A percentile compares a stretch with the other conserved stretches of the same genome.
phyloP scores from a whole-genome alignment of 2,797 vertebrate species.

The Pogoniulus pusillus region DNA sequence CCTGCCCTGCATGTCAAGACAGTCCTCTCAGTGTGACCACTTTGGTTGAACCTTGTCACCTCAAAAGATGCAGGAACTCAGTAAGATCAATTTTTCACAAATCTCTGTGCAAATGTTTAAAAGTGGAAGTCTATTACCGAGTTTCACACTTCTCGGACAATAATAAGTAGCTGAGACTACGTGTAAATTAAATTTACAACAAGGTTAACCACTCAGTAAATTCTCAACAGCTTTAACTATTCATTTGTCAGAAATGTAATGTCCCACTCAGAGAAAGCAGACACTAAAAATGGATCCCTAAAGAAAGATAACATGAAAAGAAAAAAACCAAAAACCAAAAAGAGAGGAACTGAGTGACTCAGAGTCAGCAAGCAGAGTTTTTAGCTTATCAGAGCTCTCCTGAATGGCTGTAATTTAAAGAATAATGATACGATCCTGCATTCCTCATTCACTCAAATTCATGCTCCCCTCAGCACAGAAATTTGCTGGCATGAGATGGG shows the following conservation, averaged over 20 bases:
- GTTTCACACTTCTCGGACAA: slow-evolving; percentile 22
- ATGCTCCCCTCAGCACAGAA: slow-evolving; percentile 24
- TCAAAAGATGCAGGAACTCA: not conserved
- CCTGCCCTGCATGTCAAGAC: not conserved
- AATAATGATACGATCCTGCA: slow-evolving; percentile 38
- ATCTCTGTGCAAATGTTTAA: not conserved
- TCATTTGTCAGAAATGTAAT: not conserved
- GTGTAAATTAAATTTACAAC: slow-evolving; percentile 51
- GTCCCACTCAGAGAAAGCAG: not conserved
- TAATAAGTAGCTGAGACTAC: slow-evolving; percentile 26
- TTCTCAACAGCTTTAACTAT: slow-evolving; percentile 25
- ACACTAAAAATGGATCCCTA: slow-evolving; percentile 19
- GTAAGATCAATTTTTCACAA: not conserved
- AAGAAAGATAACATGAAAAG: slow-evolving; percentile 23
- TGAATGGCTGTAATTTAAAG: slow-evolving; percentile 28
- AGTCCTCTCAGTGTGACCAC: not conserved
- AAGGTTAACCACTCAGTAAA: slow-evolving; percentile 38
- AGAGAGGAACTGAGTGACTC: slow-evolving; percentile 1
- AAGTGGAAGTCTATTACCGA: not conserved
- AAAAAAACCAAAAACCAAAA: not conserved
- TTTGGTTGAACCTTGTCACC: not conserved
- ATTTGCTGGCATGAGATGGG: slow-evolving; percentile 34
- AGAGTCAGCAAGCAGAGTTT: not conserved
- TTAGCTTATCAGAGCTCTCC: not conserved
- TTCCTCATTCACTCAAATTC: slow-evolving; percentile 45